Conservation (phyloP, 2,888 invertebrate species). For the Eupithecia centaureata region DNA sequence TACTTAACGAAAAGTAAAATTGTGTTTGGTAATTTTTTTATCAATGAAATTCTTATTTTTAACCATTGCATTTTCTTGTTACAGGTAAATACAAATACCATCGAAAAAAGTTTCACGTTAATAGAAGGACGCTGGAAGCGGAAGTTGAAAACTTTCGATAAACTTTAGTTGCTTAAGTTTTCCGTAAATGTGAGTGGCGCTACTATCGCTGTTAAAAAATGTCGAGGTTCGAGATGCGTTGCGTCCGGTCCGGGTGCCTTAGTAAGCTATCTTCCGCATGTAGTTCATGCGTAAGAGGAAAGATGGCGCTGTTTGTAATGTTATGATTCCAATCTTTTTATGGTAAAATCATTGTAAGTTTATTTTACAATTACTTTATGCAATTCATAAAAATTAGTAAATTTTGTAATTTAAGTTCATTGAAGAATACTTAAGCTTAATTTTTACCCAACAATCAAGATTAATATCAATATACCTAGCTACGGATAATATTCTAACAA, state of each 20-base stretch:
- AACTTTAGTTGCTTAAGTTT: constrained; percentile 55
- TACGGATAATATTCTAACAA: no score
- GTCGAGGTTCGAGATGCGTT: constrained; percentile 45
- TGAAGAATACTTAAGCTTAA: no score
- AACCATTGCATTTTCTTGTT: constrained; percentile 22
- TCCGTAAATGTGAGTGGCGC: constrained; percentile 50
- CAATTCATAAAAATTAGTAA: no score
- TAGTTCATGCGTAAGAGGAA: constrained; percentile 44
- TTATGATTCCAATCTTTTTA: not conserved
- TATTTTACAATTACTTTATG: no score
- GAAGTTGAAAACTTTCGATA: constrained; percentile 33
- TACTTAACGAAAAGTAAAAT: no score
- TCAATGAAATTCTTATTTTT: not conserved
- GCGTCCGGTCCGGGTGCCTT: constrained; percentile 35
- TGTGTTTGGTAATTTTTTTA: no score
- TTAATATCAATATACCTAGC: no score
- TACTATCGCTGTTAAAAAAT: constrained; percentile 39
- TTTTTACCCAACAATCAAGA: no score
- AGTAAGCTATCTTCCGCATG: constrained; percentile 27
- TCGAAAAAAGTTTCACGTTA: constrained; percentile 23
- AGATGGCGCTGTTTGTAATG: constrained; percentile 55
- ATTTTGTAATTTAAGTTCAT: no score
- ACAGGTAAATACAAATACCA: constrained; percentile 32
- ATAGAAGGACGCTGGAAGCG: constrained; percentile 13
- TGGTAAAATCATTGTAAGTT: not conserved